A percentile compares a stretch with the other conserved stretches of the same genome.
phyloP scores from a whole-genome alignment of 64 coral and sea anemone species.

The Pachyseris speciosa region DNA sequence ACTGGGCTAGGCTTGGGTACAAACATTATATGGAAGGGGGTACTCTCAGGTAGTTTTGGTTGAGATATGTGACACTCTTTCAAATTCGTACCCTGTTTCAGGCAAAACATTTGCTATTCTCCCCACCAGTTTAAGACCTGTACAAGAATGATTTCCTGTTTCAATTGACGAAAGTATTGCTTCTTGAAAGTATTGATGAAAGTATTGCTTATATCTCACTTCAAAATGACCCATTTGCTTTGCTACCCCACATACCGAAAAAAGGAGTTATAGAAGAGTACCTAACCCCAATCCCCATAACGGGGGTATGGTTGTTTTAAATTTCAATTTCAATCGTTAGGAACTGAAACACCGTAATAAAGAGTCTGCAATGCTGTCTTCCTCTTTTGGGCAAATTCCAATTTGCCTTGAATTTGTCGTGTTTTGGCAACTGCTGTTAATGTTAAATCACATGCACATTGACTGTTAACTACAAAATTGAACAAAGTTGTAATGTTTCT shows the following conservation, averaged over 20 bases:
- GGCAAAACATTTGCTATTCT: neutral
- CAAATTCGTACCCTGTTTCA: neutral
- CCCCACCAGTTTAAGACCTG: neutral
- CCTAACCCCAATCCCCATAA: neutral
- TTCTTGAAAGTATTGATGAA: neutral
- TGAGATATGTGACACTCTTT: neutral
- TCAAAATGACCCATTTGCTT: neutral
- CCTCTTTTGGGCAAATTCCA: neutral
- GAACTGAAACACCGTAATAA: neutral
- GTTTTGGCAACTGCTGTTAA: constrained; percentile 8
- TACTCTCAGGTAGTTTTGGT: neutral
- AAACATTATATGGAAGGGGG: neutral
- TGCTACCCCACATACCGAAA: neutral
- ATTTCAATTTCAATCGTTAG: neutral
- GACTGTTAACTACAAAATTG: constrained; percentile 39
- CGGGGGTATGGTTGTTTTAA: neutral
- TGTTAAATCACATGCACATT: neutral
- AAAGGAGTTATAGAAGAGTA: neutral
- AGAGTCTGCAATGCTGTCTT: neutral
- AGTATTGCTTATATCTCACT: neutral
- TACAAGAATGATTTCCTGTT: neutral
- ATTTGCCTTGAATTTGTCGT: neutral
- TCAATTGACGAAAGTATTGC: neutral
- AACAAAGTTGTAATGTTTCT: constrained; percentile 23
- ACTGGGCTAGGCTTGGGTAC: neutral